Base-by-base conservation (phyloP, 2,113 vertebrate genomes). In the Lethenteron reissneri region DNA sequence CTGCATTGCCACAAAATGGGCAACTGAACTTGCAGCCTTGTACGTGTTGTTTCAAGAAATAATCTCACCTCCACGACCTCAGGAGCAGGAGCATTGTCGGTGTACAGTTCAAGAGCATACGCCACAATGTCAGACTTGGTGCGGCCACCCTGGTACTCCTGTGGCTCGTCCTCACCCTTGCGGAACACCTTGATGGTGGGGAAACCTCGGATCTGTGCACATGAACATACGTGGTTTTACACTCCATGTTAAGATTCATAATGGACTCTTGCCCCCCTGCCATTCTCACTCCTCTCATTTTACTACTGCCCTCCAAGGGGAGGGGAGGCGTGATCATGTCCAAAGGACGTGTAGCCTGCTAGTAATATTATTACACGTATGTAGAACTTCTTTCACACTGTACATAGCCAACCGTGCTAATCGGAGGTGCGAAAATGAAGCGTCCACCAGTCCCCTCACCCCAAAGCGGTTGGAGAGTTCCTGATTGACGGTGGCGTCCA, bases 131-230 rank as follows among this genome's bases (percentile, higher is more conserved):
- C 89, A 0, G 85, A 80, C 41, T 83, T 84, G 5, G 88, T 82
- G 75, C 89, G 84, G 1, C 90, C 91, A 58, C 91, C 92, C 11
- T 90, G 86, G 71, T 88, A 97, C 78, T 95, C 90, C 76, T 85
- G 81, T 1, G 89, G 89, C 57, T 90, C 83, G 21, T 21, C n/a
- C 74, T 96, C 89, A 57, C 90, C 90, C 80, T 90, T 95, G 76
- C 87, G 88, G 80, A 97, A 99, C 71, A 99, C 81, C 81, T 97
- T 96, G 78, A 97, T 95, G 57, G 89, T 90, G 73, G 92, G 92
- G 77, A 95, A 96, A 71, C 90, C 90, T 72, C 85, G 82, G 74
- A 97, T 83, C 92, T 97, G 77, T 9, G 75, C 75, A 80, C 64
- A 68, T 17, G 8, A 10, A 41, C 41, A 41, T 5, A 41, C 41